These are phyloP conservation scores for Rhagoletis zephyria DNA, from an alignment of 1,140 invertebrate species.

Conservation along the genomic window DNA sequence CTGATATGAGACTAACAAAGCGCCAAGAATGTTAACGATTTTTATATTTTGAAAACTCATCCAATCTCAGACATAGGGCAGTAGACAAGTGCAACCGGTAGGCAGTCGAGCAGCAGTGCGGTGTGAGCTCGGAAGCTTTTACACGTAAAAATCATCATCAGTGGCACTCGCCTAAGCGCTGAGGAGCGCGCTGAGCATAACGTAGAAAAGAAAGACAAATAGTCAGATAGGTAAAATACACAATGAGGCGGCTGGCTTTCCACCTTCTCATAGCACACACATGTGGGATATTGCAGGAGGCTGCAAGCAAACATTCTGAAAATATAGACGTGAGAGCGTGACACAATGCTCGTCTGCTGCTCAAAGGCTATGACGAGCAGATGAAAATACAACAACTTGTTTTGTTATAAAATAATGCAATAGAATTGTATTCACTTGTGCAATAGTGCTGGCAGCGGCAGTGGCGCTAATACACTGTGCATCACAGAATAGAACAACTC, in stretches of 20 bases:
- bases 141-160: constrained; percentile 9
- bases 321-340: neutral
- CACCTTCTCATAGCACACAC: neutral
- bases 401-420: constrained; percentile 28
- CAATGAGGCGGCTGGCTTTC: neutral
- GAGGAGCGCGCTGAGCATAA: neutral
- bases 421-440: neutral
- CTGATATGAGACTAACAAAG: constrained; percentile 46
- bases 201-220: neutral
- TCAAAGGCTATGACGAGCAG: neutral
- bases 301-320: neutral
- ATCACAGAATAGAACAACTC: neutral
- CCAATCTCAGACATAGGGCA: neutral
- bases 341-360: neutral
- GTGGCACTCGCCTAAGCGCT: neutral
- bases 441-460: neutral
- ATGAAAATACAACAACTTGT: constrained; percentile 22
- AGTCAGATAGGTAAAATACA: constrained; percentile 7
- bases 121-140: constrained; percentile 34
- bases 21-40: constrained; percentile 44
- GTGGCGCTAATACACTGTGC: neutral
- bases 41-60: constrained; percentile 19
- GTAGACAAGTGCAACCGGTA: neutral
- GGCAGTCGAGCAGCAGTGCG: neutral
- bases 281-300: constrained; percentile 16